Base-by-base conservation (phyloP, 2,888 invertebrate genomes). In the Lypha dubia region DNA sequence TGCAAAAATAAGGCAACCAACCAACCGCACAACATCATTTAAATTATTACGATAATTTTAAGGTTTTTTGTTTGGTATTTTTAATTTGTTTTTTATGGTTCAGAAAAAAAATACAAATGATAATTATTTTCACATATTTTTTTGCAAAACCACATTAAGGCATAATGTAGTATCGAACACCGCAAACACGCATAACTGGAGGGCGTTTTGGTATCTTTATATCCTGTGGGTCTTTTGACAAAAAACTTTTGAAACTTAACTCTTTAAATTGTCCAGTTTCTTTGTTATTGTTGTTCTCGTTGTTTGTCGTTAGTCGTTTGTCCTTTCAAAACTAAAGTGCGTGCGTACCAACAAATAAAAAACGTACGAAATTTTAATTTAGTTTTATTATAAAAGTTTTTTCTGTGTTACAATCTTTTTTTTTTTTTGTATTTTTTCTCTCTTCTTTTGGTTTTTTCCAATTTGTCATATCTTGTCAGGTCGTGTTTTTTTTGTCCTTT, bases 121-220 rank as follows among this genome's bases (percentile, higher is more conserved):
- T 79, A 65, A 75, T 73, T 83, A 79, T 83, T 79, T 56, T 15
- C 73, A 81, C 53, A 68, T 3, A 38, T 53, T 75, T 56, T 70
- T 32, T 32, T 51, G 5, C 13, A 77, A 71, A 79, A 79, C 71
- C 79, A 56, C 71, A 79, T 63, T 56, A 35, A 24, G 53, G 38
- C 51, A 35, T 51, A 32, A 46, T 17, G 8, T 49, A 7, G 9
- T 38, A 58, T 44, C 49, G 44, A 60, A 46, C 49, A 84, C 84
- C 84, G 53, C 84, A 84, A 68, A 70, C 84, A 81, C 84, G 84
- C 84, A 84, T 70, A 79, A 63, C 70, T 81, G 65, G 58, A 77
- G 68, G 76, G 73, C 79, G 60, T 79, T 79, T 67, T 46, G 71
- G 65, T 49, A 65, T 73, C 65, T 73, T 60, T 58, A 79, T 79